Evolutionary conservation across 2,888 invertebrate genomes (phyloP).

Genomic region (Ophraella communa): DNA sequence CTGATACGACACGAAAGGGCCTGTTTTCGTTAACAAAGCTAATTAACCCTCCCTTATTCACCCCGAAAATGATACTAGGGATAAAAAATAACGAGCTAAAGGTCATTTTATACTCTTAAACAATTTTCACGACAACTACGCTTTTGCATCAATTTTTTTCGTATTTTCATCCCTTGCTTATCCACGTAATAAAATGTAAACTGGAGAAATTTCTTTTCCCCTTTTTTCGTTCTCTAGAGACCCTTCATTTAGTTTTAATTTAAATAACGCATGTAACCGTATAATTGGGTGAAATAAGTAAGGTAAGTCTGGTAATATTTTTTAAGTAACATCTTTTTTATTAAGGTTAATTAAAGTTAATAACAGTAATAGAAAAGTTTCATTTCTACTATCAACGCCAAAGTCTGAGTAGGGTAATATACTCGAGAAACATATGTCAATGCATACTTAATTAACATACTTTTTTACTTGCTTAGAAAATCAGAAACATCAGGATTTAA

Average conservation of each 20-base stretch:
- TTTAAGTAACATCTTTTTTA: no score
- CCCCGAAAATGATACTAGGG: background rate
- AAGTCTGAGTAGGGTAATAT: no score
- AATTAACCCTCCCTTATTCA: background rate
- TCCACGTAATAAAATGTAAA: background rate
- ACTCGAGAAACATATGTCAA: no score
- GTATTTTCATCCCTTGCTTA: background rate
- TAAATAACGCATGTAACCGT: background rate
- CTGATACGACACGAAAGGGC: background rate
- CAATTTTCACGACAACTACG: background rate
- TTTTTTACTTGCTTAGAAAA: no score
- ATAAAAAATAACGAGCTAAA: background rate
- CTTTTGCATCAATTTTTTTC: background rate
- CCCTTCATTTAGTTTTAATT: background rate
- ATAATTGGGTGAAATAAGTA: no score
- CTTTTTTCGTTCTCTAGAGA: background rate
- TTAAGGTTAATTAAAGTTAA: no score
- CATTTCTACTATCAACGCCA: no score
- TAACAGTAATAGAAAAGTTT: no score
- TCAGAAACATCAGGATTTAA: no score
- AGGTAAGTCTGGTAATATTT: no score
- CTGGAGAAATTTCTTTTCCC: background rate
- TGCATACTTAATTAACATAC: no score
- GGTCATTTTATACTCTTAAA: background rate
- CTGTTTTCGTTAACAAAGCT: background rate